Percentiles rank a stretch among this genome's conserved stretches.
Conservation (phyloP, 2,113 vertebrate genomes). For the Lepisosteus osseus region DNA sequence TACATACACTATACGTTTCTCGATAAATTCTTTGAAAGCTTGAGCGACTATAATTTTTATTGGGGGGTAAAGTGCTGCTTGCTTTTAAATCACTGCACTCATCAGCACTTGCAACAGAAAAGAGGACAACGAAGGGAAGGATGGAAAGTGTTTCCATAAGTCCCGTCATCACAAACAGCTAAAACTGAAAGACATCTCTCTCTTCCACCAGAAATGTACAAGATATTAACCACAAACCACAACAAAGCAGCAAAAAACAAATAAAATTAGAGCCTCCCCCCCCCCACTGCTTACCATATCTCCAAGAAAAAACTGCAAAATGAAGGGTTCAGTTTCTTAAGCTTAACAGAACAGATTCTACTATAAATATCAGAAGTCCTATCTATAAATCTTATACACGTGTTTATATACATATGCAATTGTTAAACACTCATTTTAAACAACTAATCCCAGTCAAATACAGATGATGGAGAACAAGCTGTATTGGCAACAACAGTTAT, state of each 20-base stretch:
- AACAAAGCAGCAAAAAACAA: constrained; percentile 35
- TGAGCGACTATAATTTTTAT: too few species aligned
- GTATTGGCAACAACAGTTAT: neutral
- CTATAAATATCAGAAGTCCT: constrained; percentile 63
- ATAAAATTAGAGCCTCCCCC: constrained; percentile 27
- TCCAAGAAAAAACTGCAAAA: neutral
- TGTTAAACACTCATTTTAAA: too few species aligned
- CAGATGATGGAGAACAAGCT: too few species aligned
- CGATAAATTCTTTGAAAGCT: too few species aligned
- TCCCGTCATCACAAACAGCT: too few species aligned
- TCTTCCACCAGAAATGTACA: neutral
- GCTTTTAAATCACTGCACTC: constrained; percentile 46
- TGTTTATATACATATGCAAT: constrained; percentile 61
- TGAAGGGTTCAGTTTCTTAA: constrained; percentile 34
- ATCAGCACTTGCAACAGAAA: constrained; percentile 43
- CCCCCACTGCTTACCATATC: neutral
- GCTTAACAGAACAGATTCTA: constrained; percentile 12
- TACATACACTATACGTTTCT: neutral
- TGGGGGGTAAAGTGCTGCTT: too few species aligned
- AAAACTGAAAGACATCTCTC: constrained; percentile 3
- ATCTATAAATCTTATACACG: constrained; percentile 50
- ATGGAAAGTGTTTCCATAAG: too few species aligned
- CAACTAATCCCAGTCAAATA: too few species aligned
- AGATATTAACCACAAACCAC: neutral
- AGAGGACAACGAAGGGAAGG: constrained; percentile 22